Percentiles rank a stretch among this genome's conserved stretches.
Evolutionary conservation across 2,888 invertebrate genomes (phyloP).

Genomic region (Muschampia staudingeri): DNA sequence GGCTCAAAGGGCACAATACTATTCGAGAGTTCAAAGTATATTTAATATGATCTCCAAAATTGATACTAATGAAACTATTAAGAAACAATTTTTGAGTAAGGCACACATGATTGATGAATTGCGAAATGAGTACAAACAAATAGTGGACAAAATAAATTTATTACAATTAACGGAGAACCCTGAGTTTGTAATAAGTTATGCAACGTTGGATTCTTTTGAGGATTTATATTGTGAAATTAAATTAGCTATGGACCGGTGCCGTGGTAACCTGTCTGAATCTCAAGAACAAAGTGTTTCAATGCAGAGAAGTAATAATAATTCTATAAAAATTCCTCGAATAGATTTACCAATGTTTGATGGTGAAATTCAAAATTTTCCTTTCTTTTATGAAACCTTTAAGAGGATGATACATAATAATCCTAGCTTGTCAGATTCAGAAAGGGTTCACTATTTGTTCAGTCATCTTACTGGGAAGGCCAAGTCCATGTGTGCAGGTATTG

Average conservation of each 20-base stretch:
- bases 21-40: not conserved
- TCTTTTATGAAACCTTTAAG: slow-evolving; percentile 4
- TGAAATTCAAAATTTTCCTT: not conserved
- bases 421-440: not conserved
- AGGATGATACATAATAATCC: not conserved
- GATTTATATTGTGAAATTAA: not conserved
- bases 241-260: not conserved
- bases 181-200: not conserved
- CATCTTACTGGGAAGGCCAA: slow-evolving; percentile 5
- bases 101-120: not conserved
- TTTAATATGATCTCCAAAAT: not conserved
- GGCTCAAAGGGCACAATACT: not conserved
- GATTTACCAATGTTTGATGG: not conserved
- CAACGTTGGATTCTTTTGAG: not conserved
- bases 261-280: too few species aligned
- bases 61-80: not conserved
- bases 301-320: not conserved
- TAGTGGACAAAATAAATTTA: not conserved
- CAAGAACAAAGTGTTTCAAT: too few species aligned
- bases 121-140: not conserved
- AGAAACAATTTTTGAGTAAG: slow-evolving; percentile 9
- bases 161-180: not conserved
- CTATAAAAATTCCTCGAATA: not conserved
- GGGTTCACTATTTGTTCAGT: slow-evolving; percentile 9
- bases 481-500: slow-evolving; percentile 8